Conservation (phyloP, 2,888 invertebrate species). For the Nemotelus pantherinus region DNA sequence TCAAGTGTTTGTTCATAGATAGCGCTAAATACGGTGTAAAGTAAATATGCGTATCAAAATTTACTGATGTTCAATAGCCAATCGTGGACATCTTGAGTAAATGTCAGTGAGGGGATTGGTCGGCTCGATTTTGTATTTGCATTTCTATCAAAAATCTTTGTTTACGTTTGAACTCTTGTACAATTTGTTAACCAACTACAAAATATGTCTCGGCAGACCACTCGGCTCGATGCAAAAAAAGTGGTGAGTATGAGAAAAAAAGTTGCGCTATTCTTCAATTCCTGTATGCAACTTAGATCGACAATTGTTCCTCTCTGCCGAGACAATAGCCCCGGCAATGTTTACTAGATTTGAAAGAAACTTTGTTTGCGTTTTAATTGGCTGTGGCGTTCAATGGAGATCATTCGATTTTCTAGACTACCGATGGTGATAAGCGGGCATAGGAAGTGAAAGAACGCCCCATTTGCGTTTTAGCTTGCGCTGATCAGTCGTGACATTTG, state of each 20-base stretch:
- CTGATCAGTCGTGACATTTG: no score
- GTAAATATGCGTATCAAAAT: neutral
- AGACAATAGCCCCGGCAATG: conserved; percentile 20
- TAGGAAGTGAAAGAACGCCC: conserved; percentile 37
- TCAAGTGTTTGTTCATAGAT: no score
- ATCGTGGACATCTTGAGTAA: conserved; percentile 40
- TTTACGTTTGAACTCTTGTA: conserved; percentile 2
- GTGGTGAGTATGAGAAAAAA: conserved; percentile 60
- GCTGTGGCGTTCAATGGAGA: conserved; percentile 55
- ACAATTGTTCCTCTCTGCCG: conserved; percentile 13
- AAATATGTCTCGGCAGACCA: conserved; percentile 62
- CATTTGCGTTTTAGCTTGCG: neutral
- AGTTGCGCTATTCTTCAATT: neutral
- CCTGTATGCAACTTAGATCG: neutral
- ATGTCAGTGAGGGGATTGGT: conserved; percentile 37
- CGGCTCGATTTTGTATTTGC: neutral
- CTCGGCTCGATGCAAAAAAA: conserved; percentile 64
- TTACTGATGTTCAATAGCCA: conserved; percentile 1
- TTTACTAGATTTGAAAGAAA: conserved; percentile 47
- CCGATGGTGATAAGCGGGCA: conserved; percentile 53
- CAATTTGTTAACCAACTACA: neutral
- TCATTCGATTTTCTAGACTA: conserved; percentile 65
- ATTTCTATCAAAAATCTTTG: neutral
- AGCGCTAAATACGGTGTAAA: neutral
- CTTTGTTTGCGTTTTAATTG: conserved; percentile 57